Base-by-base conservation (phyloP, 2,797 vertebrate genomes). In the Esox masquinongy region DNA sequence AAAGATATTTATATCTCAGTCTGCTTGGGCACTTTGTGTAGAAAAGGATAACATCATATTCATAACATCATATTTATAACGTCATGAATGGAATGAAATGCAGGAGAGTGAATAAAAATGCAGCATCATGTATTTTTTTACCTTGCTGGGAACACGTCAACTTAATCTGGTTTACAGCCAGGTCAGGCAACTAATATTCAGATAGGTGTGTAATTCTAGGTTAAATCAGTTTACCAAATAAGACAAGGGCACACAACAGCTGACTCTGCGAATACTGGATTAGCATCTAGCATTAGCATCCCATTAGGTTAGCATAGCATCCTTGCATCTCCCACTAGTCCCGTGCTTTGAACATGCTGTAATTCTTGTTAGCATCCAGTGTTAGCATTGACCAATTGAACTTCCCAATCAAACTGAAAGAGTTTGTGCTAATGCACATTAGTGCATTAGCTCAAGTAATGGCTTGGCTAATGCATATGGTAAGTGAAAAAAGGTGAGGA, bases 231-330 rank as follows among this genome's bases (percentile, higher is more conserved):
- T 92, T 59, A 59, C 53, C 53, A 22, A 92, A 94, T 93, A 91
- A 92, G 90, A 88, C 90, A 93, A 93, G 92, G 91, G 91, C 92
- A 92, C 86, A 80, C 88, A 92, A 88, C 84, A 90, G 91, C 92
- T 91, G 92, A 93, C 91, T 94, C 93, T 94, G 93, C 93, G 88
- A 87, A 94, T 89, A 81, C 89, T 91, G 89, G 91, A 91, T 92
- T 88, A 93, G 92, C 88, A 86, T 92, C 87, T 87, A 80, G 77
- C 79, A 14, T 16, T 66, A 31, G 63, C 63, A 64, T 71, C 51
- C 71, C 43, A 51, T 82, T 85, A 56, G 71, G 76, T 63, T 76
- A 79, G 76, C 76, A 59, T 43, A 81, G 63, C 15, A 0, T 31
- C 12, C 78, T 74, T 70, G 76, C 84, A 71, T 82, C 76, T 71